These are phyloP conservation scores for Siderastrea siderea DNA, from an alignment of 92 coral and sea anemone genomes.

Conservation along the genomic window DNA sequence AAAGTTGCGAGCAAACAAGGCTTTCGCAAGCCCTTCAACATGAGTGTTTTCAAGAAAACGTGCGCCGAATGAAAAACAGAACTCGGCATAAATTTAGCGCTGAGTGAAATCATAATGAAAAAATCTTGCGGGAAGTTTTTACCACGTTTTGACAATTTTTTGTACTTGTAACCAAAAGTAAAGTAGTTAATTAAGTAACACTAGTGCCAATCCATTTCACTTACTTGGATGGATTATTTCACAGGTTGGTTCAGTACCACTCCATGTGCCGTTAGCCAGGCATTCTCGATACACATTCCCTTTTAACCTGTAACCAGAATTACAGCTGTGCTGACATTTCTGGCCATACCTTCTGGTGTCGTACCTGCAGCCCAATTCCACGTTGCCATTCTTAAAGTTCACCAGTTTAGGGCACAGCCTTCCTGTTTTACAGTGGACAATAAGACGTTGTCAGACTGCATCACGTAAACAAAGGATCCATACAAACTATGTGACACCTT, in stretches of 20 bases:
- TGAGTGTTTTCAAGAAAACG: no score
- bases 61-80: no score
- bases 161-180: no score
- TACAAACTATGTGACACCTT: no score
- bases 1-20: no score
- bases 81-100: no score
- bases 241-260: conserved; percentile 16
- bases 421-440: not conserved
- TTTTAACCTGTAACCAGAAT: not conserved
- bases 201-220: not conserved
- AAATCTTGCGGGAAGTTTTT: no score
- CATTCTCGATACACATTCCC: not conserved
- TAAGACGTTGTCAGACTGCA: not conserved
- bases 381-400: not conserved
- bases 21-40: no score
- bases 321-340: not conserved
- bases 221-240: conserved; percentile 6
- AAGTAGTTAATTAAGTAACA: no score
- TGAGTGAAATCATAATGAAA: no score
- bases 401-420: conserved; percentile 1
- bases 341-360: not conserved
- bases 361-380: not conserved
- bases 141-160: no score
- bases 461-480: no score
- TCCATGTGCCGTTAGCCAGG: conserved; percentile 18